phyloP scores from a whole-genome alignment of 2,113 vertebrate genomes.

The Micronycteris hirsuta region DNA sequence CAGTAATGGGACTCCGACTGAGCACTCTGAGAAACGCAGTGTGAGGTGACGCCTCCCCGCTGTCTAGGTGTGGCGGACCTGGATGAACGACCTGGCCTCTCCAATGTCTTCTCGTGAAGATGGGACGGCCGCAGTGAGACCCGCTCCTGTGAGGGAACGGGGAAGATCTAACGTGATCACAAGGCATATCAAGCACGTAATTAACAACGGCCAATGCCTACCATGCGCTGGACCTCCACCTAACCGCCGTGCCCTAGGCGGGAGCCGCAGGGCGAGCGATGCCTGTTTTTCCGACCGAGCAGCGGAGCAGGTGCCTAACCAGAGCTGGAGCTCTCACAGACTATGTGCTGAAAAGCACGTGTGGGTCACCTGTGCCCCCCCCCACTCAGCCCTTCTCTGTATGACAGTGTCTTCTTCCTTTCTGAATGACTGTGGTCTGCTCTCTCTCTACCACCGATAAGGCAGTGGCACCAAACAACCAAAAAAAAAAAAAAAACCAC shows the following conservation, averaged over 20 bases:
- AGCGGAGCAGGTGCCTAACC: not conserved
- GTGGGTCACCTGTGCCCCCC: not conserved
- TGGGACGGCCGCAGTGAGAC: not conserved
- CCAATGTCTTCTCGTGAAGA: not conserved
- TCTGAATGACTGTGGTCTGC: slow-evolving; percentile 54
- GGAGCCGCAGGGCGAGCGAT: rapidly evolving
- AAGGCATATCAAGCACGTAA: rapidly evolving
- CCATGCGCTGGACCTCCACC: rapidly evolving
- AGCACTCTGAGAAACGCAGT: not conserved
- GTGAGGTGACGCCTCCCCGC: not conserved
- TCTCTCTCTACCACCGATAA: not conserved
- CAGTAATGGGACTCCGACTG: not conserved
- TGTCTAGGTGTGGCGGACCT: not conserved
- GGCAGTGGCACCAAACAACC: not conserved
- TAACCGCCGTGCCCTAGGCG: no score
- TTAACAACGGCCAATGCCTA: no score
- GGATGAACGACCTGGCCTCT: not conserved
- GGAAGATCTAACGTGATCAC: not conserved
- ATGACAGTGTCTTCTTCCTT: slow-evolving; percentile 35
- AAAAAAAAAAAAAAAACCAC: not conserved
- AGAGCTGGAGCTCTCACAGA: not conserved
- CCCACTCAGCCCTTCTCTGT: not conserved
- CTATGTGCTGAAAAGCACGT: not conserved
- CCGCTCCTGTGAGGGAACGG: not conserved
- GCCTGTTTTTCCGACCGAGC: not conserved